phyloP scores from a whole-genome alignment of 1,140 invertebrate genomes.

The Berghia stephanieae region DNA sequence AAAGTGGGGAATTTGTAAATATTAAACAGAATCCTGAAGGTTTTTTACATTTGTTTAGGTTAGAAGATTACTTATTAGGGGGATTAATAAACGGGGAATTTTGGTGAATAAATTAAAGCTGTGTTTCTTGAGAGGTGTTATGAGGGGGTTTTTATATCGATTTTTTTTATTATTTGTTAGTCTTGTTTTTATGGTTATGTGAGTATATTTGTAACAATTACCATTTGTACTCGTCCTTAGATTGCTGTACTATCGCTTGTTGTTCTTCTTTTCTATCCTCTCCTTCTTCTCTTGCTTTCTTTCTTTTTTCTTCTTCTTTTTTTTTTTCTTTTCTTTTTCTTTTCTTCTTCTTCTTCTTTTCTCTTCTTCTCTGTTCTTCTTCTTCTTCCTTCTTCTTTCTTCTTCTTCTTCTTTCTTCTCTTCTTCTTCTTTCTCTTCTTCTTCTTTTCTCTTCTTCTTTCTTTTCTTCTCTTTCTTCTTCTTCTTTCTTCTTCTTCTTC shows the following conservation, averaged over 20 bases:
- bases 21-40: too few species aligned
- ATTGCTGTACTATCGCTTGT: neutral
- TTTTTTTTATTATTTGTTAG: neutral
- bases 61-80: too few species aligned
- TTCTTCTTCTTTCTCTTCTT: neutral
- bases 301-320: neutral
- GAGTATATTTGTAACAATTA: neutral
- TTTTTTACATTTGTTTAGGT: too few species aligned
- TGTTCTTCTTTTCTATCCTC: neutral
- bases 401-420: neutral
- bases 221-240: neutral
- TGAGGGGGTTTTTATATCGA: too few species aligned
- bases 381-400: too few species aligned
- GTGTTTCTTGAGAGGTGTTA: too few species aligned
- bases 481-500: conserved; percentile 1
- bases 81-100: too few species aligned
- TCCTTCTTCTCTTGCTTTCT: too few species aligned
- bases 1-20: too few species aligned
- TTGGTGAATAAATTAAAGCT: too few species aligned
- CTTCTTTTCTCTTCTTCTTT: neutral
- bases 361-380: too few species aligned
- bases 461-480: conserved; percentile 3
- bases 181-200: neutral
- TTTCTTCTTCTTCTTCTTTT: neutral
- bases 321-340: neutral